Evolutionary conservation across 2,797 vertebrate species (phyloP).

Genomic region (Danio tinwini): DNA sequence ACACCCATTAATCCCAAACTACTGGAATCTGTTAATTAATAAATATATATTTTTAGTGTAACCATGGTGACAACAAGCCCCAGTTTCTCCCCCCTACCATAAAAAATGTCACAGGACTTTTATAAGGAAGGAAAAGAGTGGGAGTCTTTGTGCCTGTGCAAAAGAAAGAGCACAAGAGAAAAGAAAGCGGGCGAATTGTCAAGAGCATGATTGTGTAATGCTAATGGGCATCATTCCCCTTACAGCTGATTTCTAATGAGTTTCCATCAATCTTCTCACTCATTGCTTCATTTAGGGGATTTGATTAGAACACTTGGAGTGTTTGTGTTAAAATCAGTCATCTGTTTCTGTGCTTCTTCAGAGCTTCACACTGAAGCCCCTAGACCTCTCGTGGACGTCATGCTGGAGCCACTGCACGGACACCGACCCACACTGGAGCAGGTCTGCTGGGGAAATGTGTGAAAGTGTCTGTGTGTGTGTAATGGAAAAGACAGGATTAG

Average conservation of each 20-base stretch:
- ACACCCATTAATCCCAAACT: too few relatives aligned
- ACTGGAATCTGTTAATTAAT: too few relatives aligned
- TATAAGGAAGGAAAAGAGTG: neutral
- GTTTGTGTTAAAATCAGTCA: conserved; percentile 47
- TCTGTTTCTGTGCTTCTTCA: conserved; percentile 43
- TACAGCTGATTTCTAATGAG: conserved; percentile 26
- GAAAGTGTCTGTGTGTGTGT: conserved; percentile 21
- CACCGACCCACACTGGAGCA: conserved; percentile 32
- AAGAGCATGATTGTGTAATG: conserved; percentile 2
- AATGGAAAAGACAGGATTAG: neutral
- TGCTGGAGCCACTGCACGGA: conserved; percentile 48
- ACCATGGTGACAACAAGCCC: neutral
- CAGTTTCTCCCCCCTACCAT: neutral
- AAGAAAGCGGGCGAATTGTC: neutral
- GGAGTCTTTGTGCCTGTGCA: neutral
- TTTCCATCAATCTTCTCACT: conserved; percentile 32
- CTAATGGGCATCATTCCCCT: neutral
- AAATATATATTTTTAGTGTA: too few relatives aligned
- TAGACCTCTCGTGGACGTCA: conserved; percentile 57
- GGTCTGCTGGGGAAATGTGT: conserved; percentile 37
- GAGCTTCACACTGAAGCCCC: conserved; percentile 40
- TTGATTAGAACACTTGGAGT: conserved; percentile 30
- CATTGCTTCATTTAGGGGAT: conserved; percentile 12
- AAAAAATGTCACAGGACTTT: neutral
- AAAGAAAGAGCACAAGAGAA: neutral